Percentiles rank a stretch among this genome's conserved stretches.
Evolutionary conservation across 2,113 vertebrate genomes (phyloP).

Genomic region (Chascanopsetta lugubris): DNA sequence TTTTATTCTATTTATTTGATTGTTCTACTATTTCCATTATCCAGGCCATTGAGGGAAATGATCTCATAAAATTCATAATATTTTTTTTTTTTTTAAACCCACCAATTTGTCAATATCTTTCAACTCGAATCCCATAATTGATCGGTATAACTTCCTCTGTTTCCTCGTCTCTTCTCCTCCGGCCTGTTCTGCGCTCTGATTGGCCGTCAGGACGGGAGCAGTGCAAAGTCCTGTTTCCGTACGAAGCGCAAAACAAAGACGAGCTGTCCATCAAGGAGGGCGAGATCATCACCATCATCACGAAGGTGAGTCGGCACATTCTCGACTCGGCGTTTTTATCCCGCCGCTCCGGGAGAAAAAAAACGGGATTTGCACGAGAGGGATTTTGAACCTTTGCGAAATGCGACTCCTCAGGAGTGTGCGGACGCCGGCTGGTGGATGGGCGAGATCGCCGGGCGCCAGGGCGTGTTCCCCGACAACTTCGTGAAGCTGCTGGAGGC

Average conservation of each 20-base stretch:
- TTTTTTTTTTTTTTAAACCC: too few relatives aligned
- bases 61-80: too few relatives aligned
- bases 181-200: constrained; percentile 13
- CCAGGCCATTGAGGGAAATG: too few relatives aligned
- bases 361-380: too few relatives aligned
- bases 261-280: constrained; percentile 97
- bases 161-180: neutral
- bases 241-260: constrained; percentile 96
- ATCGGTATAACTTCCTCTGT: too few relatives aligned
- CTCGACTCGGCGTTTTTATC: too few relatives aligned
- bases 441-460: constrained; percentile 90
- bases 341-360: too few relatives aligned
- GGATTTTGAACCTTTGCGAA: too few relatives aligned
- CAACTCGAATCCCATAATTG: too few relatives aligned
- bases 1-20: too few relatives aligned
- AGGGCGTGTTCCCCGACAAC: constrained; percentile 97
- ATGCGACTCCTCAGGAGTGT: constrained; percentile 86
- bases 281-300: constrained; percentile 92
- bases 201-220: constrained; percentile 89
- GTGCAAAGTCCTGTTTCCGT: constrained; percentile 97
- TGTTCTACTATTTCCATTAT: too few relatives aligned
- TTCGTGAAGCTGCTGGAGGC: constrained; percentile 96
- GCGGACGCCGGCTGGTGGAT: constrained; percentile 98
- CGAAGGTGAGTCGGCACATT: constrained; percentile 84
- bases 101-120: too few relatives aligned